These are phyloP conservation scores for Mactra quadrangularis DNA, from an alignment of 1,140 invertebrate genomes.

Conservation along the genomic window DNA sequence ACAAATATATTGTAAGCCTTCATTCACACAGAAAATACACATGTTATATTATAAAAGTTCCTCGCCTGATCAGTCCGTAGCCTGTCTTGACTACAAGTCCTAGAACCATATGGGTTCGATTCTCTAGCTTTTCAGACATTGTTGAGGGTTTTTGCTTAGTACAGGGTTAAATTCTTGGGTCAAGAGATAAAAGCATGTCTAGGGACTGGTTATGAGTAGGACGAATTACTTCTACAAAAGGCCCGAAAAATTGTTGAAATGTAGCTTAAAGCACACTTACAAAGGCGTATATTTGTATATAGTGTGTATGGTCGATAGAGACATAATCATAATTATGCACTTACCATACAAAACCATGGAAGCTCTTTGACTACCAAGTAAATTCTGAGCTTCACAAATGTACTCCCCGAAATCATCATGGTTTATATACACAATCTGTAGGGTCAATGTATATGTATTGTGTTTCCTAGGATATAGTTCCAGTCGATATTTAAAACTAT, in stretches of 20 bases:
- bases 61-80: too few relatives aligned
- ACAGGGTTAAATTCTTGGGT: too few relatives aligned
- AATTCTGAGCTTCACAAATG: conserved; percentile 45
- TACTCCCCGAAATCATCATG: conserved; percentile 89
- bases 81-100: too few relatives aligned
- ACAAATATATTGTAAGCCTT: too few relatives aligned
- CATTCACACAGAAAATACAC: too few relatives aligned
- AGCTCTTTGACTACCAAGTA: conserved; percentile 17
- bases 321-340: background rate
- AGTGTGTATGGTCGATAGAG: background rate
- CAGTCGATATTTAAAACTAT: conserved; percentile 56
- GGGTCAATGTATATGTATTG: conserved; percentile 92
- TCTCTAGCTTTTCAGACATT: too few relatives aligned
- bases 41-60: too few relatives aligned
- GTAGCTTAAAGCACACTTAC: background rate
- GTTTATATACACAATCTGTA: conserved; percentile 91
- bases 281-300: background rate
- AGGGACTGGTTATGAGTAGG: background rate
- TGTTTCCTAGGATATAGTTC: conserved; percentile 85
- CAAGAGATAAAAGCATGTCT: background rate
- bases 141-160: too few relatives aligned
- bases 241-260: background rate
- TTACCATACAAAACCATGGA: conserved; percentile 58
- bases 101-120: too few relatives aligned
- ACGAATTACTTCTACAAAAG: background rate